Evolutionary conservation across 2,113 vertebrate genomes (phyloP).

Genomic region (Mesitornis unicolor): DNA sequence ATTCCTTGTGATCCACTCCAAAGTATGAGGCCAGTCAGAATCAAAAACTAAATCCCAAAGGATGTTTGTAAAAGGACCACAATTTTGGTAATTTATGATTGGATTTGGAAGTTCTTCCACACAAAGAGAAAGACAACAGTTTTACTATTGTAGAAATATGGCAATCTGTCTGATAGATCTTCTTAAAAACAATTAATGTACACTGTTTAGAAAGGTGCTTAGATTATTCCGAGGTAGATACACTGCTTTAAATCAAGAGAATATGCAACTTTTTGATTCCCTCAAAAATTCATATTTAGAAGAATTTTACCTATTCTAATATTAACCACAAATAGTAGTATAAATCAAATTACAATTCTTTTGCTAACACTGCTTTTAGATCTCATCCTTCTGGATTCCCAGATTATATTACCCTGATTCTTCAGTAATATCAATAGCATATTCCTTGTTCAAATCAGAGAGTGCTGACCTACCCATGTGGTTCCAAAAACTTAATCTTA

Average conservation of each 20-base stretch:
- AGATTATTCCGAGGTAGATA: not conserved
- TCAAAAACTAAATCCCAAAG: not conserved
- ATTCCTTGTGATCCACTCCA: not conserved
- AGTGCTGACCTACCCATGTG: fast-evolving
- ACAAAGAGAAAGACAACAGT: not conserved
- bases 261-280: fast-evolving
- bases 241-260: not conserved
- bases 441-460: not conserved
- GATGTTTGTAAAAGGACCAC: not conserved
- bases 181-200: not conserved
- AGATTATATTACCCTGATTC: not conserved
- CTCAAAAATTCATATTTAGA: not conserved
- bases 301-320: not conserved
- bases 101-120: not conserved
- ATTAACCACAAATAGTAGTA: not conserved
- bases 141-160: not conserved
- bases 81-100: not conserved
- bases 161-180: not conserved
- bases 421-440: not conserved
- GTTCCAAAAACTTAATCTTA: not conserved
- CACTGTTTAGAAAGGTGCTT: not conserved
- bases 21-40: not conserved
- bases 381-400: not conserved
- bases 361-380: not conserved
- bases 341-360: not conserved